phyloP scores from a whole-genome alignment of 2,888 invertebrate species.

The Herminia tarsipennalis region DNA sequence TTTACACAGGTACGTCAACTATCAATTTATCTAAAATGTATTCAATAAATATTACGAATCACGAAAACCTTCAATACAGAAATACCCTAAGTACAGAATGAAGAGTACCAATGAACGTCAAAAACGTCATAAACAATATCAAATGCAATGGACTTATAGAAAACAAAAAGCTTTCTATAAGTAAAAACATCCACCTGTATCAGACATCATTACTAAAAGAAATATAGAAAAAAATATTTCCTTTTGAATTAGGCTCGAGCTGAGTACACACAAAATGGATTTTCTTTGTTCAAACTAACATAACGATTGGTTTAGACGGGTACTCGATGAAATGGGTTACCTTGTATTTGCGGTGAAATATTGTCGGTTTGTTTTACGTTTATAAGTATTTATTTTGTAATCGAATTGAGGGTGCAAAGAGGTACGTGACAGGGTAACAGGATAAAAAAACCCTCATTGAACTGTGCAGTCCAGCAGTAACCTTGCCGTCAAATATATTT shows the following conservation, averaged over 20 bases:
- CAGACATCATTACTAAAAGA: conserved; percentile 7
- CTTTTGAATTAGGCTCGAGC: conserved; percentile 13
- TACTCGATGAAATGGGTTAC: conserved; percentile 24
- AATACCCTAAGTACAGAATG: too few relatives aligned
- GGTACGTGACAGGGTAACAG: too few relatives aligned
- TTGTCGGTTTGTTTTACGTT: conserved; percentile 6
- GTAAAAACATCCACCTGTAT: conserved; percentile 4
- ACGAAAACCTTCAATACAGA: too few relatives aligned
- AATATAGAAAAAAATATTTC: conserved; percentile 10
- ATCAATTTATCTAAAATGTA: too few relatives aligned
- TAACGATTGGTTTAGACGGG: conserved; percentile 36
- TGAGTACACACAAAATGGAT: conserved; percentile 37
- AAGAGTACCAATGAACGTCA: too few relatives aligned
- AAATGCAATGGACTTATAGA: too few relatives aligned
- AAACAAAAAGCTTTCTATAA: not conserved
- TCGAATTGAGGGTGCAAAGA: not conserved
- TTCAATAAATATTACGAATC: too few relatives aligned
- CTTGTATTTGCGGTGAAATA: conserved; percentile 21
- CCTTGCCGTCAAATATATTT: too few relatives aligned
- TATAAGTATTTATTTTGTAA: not conserved
- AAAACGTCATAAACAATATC: too few relatives aligned
- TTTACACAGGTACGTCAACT: too few relatives aligned
- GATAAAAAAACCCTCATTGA: not conserved
- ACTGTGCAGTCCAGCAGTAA: too few relatives aligned
- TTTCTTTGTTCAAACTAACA: conserved; percentile 41